Base-by-base conservation (phyloP, 2,113 vertebrate genomes). In the Anoura caudifer region DNA sequence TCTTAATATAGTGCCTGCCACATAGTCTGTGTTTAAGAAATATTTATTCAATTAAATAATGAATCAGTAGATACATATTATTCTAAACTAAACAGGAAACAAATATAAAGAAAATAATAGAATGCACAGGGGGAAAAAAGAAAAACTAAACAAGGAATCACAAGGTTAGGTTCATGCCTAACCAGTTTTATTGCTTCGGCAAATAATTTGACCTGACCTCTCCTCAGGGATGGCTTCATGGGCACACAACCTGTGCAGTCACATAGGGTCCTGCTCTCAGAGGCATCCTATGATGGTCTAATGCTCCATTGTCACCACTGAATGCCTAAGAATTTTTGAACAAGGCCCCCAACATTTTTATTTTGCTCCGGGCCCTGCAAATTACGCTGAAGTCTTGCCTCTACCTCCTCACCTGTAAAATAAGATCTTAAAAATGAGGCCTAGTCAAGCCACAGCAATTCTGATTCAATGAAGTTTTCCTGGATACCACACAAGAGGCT, bases 41-140 rank as follows among this genome's bases (percentile, higher is more conserved):
- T 56, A 69, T 24, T 86, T 70, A 77, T 36, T 75, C 52, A 47
- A 86, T 75, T 85, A 84, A 94, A 95, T 73, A 89, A 89, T 43
- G 14, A 96, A 70, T 90, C 61, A 86, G 75, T 87, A 82, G 82
- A 38, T 67, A 77, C 50, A 54, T 59, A 47, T 4, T 69, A 65
- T 84, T 72, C 56, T 92, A 80, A 95, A 72, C 20, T 38, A 43
- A 92, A 50, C 14, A 65, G 47, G n/a, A 94, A 26, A 41, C 54
- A 14, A 77, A 85, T 56, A 91, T 50, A 43, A n/a, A 63, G 65
- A 91, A 91, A 91, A 63, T 86, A 75, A 82, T 52, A 88, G 50
- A 45, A 84, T 43, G n/a, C 4, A 75, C 45, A 65, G 4, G 19
- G 19, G n/a, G 5, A 16, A 20, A 31, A 63, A 91, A 38, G 2